Percentiles rank a stretch among this genome's conserved stretches.
phyloP scores from a whole-genome alignment of 1,140 invertebrate species.

The Drosophila fuyamai region DNA sequence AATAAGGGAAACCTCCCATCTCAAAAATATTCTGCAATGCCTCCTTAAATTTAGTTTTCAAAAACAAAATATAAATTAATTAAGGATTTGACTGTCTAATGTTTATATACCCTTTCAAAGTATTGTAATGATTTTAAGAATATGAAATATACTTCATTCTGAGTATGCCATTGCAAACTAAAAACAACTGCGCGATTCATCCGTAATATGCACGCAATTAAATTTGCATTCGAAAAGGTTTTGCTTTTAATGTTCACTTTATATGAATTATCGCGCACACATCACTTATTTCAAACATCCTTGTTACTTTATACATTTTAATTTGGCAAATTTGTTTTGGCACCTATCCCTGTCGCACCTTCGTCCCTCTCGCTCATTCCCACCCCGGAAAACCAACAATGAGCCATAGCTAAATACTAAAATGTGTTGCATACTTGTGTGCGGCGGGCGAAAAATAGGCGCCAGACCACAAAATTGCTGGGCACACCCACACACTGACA shows the following conservation, averaged over 20 bases:
- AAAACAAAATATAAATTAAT: too few species aligned
- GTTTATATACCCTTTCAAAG: too few species aligned
- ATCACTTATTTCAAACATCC: constrained; percentile 34
- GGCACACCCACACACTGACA: constrained; percentile 28
- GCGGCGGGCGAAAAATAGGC: constrained; percentile 53
- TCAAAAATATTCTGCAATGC: too few species aligned
- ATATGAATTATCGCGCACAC: constrained; percentile 38
- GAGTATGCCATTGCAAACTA: background rate
- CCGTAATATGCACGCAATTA: constrained; percentile 5
- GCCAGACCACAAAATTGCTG: constrained; percentile 64
- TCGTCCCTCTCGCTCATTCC: background rate
- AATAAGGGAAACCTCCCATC: too few species aligned
- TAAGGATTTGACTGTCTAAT: too few species aligned
- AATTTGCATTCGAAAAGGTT: constrained; percentile 23
- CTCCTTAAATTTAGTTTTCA: too few species aligned
- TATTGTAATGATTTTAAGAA: too few species aligned
- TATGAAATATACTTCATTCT: too few species aligned
- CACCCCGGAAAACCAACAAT: constrained; percentile 15
- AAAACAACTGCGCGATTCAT: background rate
- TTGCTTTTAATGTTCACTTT: constrained; percentile 29
- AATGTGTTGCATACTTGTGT: constrained; percentile 55
- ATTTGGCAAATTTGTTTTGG: constrained; percentile 46
- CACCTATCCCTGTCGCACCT: constrained; percentile 18
- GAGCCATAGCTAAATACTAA: constrained; percentile 43
- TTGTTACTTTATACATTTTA: constrained; percentile 53